Evolutionary conservation across 2,113 vertebrate species (phyloP).

Genomic region (Peromyscus polionotus): DNA sequence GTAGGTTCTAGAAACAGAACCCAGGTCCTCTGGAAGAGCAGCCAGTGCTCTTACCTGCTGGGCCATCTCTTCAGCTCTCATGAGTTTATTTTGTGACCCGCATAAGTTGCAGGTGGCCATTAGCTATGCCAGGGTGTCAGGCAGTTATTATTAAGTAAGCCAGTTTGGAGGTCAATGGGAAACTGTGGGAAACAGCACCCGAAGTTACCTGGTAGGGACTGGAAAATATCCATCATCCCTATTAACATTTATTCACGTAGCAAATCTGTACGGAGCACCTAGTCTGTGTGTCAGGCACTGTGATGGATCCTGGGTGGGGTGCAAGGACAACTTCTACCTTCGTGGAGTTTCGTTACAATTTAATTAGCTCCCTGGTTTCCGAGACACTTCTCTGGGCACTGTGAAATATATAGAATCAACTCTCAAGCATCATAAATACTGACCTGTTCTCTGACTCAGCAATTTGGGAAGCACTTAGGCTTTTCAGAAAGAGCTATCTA

Average conservation of each 20-base stretch:
- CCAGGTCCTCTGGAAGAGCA: background rate
- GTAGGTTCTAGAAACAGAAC: background rate
- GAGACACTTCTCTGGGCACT: slow-evolving; percentile 47
- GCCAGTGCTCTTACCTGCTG: background rate
- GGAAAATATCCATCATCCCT: background rate
- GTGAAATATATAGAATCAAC: slow-evolving; percentile 51
- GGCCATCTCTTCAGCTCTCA: background rate
- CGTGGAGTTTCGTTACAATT: background rate
- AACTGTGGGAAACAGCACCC: background rate
- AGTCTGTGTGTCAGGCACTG: background rate
- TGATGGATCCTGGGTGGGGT: background rate
- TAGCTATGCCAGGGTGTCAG: background rate
- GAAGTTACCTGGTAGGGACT: background rate
- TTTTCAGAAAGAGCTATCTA: slow-evolving; percentile 75
- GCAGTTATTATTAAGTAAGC: background rate
- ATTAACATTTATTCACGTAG: background rate
- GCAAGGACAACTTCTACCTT: background rate
- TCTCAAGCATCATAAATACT: slow-evolving; percentile 60
- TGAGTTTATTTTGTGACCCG: background rate
- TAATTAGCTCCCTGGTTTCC: slow-evolving; percentile 21
- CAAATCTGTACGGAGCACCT: background rate
- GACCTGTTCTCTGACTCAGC: slow-evolving; percentile 75
- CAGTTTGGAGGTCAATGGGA: background rate
- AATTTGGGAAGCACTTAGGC: slow-evolving; percentile 68
- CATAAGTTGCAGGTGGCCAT: background rate